Evolutionary conservation across 2,113 vertebrate genomes (phyloP), one percentile per base, ranked within the genome.

Genomic region (Lates calcarifer): DNA sequence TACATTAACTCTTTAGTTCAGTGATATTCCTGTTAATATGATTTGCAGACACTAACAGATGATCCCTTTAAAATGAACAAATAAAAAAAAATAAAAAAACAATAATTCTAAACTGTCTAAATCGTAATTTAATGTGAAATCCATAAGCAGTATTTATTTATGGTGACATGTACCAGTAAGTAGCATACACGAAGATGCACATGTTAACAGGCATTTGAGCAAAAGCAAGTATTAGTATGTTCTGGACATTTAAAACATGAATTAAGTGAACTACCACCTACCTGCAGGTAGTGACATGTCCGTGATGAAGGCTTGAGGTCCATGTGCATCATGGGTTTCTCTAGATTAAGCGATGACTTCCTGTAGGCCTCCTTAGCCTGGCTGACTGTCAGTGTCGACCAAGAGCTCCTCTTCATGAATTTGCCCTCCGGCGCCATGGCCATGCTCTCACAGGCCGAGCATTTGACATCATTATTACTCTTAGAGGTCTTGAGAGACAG

Each of bases 311-410:
- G 95, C 95, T 98, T 98, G 90, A 95, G 90, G 91, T 98, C 98
- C 63, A 94, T 96, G 94, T 96, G 97, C 90, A 96, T 94, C 87
- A 96, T 95, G 85, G 97, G 96, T 91, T 97, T 97, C 89, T 99
- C 98, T 89, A 99, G 91, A 93, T 99, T 97, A 79, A 99, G 95
- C 2, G 97, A 98, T 92, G 97, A 98, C 94, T 99, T 99, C 91
- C 98, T 96, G 79, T 98, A 99, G 53, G 98, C 98, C 94, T 99
- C 98, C 94, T 99, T 99, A 77, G 98, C 98, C 94, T 99, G 98
- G 95, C 98, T 99, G 90, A 99, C 98, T 10, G 98, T 99, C 39
- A 99, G 96, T 0, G 98, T 99, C 49, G 98, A 99, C 98, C 98
- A 99, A 88, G 98, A 99, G 92, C 98, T 99, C 87, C 98, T 96